phyloP scores from a whole-genome alignment of 2,113 vertebrate species.

The Xyrauchen texanus region DNA sequence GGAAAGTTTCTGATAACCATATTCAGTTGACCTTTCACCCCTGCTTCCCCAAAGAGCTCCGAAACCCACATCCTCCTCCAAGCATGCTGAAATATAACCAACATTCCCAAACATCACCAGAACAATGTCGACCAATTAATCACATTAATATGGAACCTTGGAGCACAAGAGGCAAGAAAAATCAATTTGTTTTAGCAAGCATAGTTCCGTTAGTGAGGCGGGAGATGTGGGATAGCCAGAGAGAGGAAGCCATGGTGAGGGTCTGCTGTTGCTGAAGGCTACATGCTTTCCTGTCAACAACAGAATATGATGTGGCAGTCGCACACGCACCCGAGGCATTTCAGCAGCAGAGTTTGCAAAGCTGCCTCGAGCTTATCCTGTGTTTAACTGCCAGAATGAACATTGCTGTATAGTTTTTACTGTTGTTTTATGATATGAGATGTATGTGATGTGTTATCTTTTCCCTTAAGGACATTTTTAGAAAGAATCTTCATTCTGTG shows the following conservation, averaged over 20 bases:
- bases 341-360: too few relatives aligned
- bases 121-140: slow-evolving; percentile 57
- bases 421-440: background rate
- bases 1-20: too few relatives aligned
- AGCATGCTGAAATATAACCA: slow-evolving; percentile 13
- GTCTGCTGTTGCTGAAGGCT: slow-evolving; percentile 54
- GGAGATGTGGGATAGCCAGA: slow-evolving; percentile 39
- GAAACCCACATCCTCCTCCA: slow-evolving; percentile 40
- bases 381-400: background rate
- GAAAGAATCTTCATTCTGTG: too few relatives aligned
- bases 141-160: slow-evolving; percentile 48
- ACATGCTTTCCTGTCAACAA: slow-evolving; percentile 46
- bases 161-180: slow-evolving; percentile 53
- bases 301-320: slow-evolving; percentile 26
- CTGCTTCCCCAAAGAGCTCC: slow-evolving; percentile 16
- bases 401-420: background rate
- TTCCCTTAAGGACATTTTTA: background rate
- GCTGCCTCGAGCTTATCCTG: background rate
- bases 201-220: slow-evolving; percentile 58
- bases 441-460: background rate
- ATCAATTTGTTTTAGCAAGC: slow-evolving; percentile 63
- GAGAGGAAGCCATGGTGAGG: slow-evolving; percentile 57
- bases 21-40: slow-evolving; percentile 36
- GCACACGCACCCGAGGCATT: background rate
- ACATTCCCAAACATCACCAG: slow-evolving; percentile 35